Percentiles rank a stretch among this genome's conserved stretches.
Evolutionary conservation across 2,797 vertebrate species (phyloP).

Genomic region (Lithobates pipiens): DNA sequence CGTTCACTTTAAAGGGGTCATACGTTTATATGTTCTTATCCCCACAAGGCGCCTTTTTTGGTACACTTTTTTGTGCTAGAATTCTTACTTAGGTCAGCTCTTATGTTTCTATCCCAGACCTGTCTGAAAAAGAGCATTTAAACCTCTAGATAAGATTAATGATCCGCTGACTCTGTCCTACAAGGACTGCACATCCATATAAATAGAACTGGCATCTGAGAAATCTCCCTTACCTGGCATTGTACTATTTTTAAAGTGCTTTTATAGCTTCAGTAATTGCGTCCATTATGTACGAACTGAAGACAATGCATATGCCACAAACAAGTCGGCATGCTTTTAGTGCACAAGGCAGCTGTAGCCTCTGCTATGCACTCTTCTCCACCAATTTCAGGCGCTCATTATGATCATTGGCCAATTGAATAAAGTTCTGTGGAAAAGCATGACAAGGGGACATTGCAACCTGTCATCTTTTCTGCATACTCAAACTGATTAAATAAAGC

Average conservation of each 20-base stretch:
- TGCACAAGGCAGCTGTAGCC: background rate
- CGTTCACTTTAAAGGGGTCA: too few relatives aligned
- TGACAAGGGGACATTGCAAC: too few relatives aligned
- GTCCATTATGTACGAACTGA: slow-evolving; percentile 41
- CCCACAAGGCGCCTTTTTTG: too few relatives aligned
- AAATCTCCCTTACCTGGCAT: slow-evolving; percentile 50
- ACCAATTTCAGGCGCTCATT: background rate
- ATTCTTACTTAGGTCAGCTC: too few relatives aligned
- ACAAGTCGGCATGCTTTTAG: slow-evolving; percentile 10
- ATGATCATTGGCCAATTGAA: background rate
- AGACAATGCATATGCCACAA: slow-evolving; percentile 42
- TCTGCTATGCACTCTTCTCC: background rate
- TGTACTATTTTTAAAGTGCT: slow-evolving; percentile 55
- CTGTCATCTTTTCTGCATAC: too few relatives aligned
- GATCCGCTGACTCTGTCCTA: slow-evolving; percentile 47
- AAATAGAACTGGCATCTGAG: slow-evolving; percentile 45
- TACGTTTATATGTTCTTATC: too few relatives aligned
- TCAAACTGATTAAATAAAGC: too few relatives aligned
- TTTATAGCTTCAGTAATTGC: slow-evolving; percentile 53
- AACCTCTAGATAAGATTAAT: slow-evolving; percentile 9
- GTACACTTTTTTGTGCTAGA: too few relatives aligned
- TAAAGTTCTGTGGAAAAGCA: too few relatives aligned
- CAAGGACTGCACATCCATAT: slow-evolving; percentile 34
- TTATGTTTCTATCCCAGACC: background rate
- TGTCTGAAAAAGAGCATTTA: slow-evolving; percentile 20